Conservation (phyloP, 2,797 vertebrate species). For the Ctenopoma multispine region DNA sequence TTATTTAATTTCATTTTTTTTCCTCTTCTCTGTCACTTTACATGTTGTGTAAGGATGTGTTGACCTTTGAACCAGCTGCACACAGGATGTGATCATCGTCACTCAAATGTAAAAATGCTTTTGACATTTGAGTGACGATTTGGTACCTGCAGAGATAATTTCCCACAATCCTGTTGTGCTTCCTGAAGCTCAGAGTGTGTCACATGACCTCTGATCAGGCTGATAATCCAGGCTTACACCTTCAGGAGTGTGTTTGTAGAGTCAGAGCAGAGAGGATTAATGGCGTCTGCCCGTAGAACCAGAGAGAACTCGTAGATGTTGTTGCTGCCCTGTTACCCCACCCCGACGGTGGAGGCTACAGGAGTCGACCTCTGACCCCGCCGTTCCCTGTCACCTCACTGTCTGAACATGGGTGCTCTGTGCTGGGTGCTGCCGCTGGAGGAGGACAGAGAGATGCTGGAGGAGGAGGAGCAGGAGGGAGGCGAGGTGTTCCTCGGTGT, state of each 20-base stretch:
- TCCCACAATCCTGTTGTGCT: slow-evolving; percentile 51
- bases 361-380: slow-evolving; percentile 43
- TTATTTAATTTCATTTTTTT: neutral
- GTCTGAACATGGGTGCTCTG: slow-evolving; percentile 59
- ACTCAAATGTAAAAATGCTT: no score
- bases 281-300: slow-evolving; percentile 2
- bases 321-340: slow-evolving; percentile 14
- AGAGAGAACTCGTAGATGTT: slow-evolving; percentile 29
- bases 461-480: slow-evolving; percentile 41
- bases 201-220: slow-evolving; percentile 47
- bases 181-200: slow-evolving; percentile 18
- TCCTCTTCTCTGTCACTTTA: neutral
- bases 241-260: slow-evolving; percentile 21
- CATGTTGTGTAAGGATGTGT: no score
- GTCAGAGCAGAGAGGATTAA: slow-evolving; percentile 48
- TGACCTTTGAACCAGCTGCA: no score
- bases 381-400: neutral
- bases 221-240: slow-evolving; percentile 68
- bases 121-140: no score
- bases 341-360: neutral
- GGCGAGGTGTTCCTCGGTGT: neutral
- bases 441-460: slow-evolving; percentile 42
- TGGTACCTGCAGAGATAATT: slow-evolving; percentile 32
- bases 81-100: no score
- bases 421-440: slow-evolving; percentile 75